Conservation (phyloP, 2,113 vertebrate species). For the Haemorhous mexicanus region DNA sequence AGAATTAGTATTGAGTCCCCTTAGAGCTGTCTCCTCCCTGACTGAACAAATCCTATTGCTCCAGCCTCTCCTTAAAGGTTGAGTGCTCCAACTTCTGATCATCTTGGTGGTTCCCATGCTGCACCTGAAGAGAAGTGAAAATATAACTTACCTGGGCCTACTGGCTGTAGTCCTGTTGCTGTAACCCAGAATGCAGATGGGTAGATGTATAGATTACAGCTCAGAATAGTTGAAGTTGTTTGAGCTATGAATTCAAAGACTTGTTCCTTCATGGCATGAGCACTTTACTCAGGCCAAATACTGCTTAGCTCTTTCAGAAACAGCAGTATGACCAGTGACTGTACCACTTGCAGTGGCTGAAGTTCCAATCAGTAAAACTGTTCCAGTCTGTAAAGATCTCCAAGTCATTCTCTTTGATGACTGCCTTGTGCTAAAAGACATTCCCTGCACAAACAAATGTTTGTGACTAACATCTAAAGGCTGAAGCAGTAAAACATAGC, state of each 20-base stretch:
- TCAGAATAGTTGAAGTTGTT: not conserved
- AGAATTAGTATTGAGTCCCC: not conserved
- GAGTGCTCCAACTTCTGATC: not conserved
- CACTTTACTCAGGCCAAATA: not conserved
- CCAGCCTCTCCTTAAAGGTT: not conserved
- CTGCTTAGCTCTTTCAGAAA: not conserved
- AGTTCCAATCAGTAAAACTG: not conserved
- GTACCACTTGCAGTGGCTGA: not conserved
- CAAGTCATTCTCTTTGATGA: not conserved
- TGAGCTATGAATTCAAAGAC: not conserved
- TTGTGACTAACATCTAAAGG: not conserved
- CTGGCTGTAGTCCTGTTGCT: not conserved
- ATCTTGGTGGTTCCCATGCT: not conserved
- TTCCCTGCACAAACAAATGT: not conserved
- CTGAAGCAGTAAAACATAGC: not conserved
- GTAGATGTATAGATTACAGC: not conserved
- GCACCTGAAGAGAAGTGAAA: not conserved
- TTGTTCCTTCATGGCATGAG: not conserved
- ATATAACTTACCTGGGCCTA: not conserved
- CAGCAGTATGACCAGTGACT: not conserved
- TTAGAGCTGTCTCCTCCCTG: not conserved
- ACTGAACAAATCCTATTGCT: not conserved
- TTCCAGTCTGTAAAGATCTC: not conserved
- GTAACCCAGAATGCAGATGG: not conserved
- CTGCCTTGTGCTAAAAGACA: not conserved